phyloP scores from a whole-genome alignment of 2,888 invertebrate genomes.

The Drosophila rubida region DNA sequence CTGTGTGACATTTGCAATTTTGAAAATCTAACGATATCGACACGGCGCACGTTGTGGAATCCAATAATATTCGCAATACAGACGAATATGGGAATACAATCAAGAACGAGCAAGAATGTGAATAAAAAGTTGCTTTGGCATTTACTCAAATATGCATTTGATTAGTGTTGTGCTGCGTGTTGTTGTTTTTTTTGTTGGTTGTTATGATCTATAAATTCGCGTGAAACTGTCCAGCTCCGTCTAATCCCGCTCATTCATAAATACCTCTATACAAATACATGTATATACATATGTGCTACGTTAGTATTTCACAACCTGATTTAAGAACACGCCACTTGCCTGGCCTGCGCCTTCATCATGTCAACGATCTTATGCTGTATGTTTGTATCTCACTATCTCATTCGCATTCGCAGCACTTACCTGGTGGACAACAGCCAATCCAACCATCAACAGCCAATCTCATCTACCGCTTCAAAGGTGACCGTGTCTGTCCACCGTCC shows the following conservation, averaged over 20 bases:
- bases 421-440: slow-evolving; percentile 27
- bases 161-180: slow-evolving; percentile 34
- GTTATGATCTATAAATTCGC: slow-evolving; percentile 37
- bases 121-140: slow-evolving; percentile 52
- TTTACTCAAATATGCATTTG: slow-evolving; percentile 57
- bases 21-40: slow-evolving; percentile 58
- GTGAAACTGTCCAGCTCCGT: slow-evolving; percentile 19
- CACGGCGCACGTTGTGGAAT: slow-evolving; percentile 38
- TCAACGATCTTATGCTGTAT: slow-evolving; percentile 67
- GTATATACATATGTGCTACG: slow-evolving; percentile 26
- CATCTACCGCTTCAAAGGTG: slow-evolving; percentile 31
- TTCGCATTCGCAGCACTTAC: slow-evolving; percentile 44
- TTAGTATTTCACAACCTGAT: slow-evolving; percentile 76
- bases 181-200: slow-evolving; percentile 19
- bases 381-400: slow-evolving; percentile 26
- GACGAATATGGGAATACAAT: background rate
- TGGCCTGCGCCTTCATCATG: slow-evolving; percentile 41
- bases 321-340: slow-evolving; percentile 67
- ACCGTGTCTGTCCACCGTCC: background rate
- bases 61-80: slow-evolving; percentile 4
- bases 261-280: slow-evolving; percentile 25
- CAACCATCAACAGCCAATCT: background rate
- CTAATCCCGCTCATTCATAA: slow-evolving; percentile 67
- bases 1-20: slow-evolving; percentile 17
- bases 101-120: slow-evolving; percentile 54